Conservation (phyloP, 2,797 vertebrate species). For the Falco cherrug region DNA sequence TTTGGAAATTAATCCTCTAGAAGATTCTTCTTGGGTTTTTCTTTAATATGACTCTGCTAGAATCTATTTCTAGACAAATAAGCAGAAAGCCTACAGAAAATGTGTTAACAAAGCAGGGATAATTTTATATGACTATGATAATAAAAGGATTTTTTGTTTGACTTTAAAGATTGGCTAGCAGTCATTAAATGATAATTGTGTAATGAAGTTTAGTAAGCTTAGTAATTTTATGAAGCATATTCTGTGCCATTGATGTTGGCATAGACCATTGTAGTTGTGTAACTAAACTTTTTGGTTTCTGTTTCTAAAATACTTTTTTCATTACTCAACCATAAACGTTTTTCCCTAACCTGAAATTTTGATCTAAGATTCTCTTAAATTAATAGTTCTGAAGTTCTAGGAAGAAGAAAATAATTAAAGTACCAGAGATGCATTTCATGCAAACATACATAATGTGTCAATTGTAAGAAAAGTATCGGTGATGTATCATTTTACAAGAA, state of each 20-base stretch:
- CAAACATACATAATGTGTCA: background rate
- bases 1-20: background rate
- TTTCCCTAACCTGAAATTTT: background rate
- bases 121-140: background rate
- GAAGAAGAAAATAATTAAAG: background rate
- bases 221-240: background rate
- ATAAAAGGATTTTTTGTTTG: background rate
- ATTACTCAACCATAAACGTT: background rate
- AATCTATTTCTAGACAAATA: constrained; percentile 2
- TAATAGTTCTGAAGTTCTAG: background rate
- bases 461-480: background rate
- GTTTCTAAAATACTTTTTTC: background rate
- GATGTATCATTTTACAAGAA: background rate
- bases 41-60: background rate
- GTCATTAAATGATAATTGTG: constrained; percentile 30
- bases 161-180: background rate
- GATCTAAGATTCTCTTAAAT: background rate
- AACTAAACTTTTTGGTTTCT: background rate
- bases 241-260: background rate
- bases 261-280: background rate
- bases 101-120: background rate
- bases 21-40: background rate
- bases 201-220: constrained; percentile 33
- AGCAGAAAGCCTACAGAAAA: constrained; percentile 10
- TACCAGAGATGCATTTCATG: background rate